Percentiles rank a stretch among this genome's conserved stretches.
These are phyloP conservation scores for Chaenocephalus aceratus DNA, from an alignment of 2,113 vertebrate species.

Conservation along the genomic window DNA sequence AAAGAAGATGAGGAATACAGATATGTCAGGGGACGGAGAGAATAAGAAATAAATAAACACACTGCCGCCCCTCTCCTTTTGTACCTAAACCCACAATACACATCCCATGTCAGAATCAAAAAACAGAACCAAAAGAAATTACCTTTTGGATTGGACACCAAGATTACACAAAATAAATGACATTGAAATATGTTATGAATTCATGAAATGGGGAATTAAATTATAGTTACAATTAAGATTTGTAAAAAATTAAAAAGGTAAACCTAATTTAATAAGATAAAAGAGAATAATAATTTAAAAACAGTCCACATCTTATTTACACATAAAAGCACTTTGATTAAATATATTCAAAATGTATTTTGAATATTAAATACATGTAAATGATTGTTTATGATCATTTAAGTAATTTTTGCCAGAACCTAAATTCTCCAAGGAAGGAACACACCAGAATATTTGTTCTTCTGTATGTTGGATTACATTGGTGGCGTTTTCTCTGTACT, in stretches of 20 bases:
- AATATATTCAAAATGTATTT: not conserved
- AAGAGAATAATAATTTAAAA: conserved; percentile 6
- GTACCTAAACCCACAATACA: conserved; percentile 39
- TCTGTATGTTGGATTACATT: conserved; percentile 10
- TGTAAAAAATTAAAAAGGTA: not conserved
- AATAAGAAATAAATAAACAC: conserved; percentile 71
- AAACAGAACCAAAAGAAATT: conserved; percentile 31
- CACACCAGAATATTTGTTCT: conserved; percentile 6
- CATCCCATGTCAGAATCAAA: conserved; percentile 34
- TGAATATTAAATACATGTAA: not conserved
- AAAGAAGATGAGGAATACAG: conserved; percentile 63
- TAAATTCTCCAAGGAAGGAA: not conserved
- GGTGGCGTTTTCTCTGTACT: conserved; percentile 15
- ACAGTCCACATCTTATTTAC: not conserved
- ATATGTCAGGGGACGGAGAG: conserved; percentile 67
- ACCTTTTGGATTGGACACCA: conserved; percentile 29
- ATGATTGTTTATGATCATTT: not conserved
- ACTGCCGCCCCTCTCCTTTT: conserved; percentile 13
- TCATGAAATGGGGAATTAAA: not conserved
- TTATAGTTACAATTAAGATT: not conserved
- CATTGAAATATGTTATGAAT: conserved; percentile 14
- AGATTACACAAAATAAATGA: not conserved
- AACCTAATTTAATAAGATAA: not conserved
- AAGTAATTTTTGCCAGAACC: not conserved
- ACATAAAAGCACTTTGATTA: not conserved